A percentile compares a stretch with the other conserved stretches of the same genome.
Conservation (phyloP, 2,888 invertebrate genomes). For the Agrotis exclamationis region DNA sequence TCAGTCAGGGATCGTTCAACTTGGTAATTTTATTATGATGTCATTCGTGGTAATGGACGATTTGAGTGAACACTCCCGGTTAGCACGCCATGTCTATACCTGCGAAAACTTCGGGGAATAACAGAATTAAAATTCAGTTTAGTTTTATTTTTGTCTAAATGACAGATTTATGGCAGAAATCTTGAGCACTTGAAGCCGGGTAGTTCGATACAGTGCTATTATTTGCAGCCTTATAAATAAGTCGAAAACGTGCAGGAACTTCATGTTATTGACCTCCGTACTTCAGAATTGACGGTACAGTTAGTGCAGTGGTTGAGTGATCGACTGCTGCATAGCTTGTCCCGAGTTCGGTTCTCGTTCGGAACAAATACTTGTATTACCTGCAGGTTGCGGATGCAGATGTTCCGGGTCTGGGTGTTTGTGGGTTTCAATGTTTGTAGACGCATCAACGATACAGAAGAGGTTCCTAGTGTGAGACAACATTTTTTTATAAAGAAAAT, state of each 20-base stretch:
- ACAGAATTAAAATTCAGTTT: constrained; percentile 25
- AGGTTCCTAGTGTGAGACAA: no score
- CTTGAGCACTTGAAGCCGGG: neutral
- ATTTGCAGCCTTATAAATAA: neutral
- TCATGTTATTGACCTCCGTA: neutral
- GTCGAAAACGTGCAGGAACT: neutral
- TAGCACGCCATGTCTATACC: constrained; percentile 34
- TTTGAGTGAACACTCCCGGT: constrained; percentile 38
- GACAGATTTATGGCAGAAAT: neutral
- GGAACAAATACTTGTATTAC: no score
- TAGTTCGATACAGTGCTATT: neutral
- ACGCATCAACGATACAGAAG: no score
- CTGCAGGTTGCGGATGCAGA: no score
- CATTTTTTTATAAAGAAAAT: no score
- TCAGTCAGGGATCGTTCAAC: constrained; percentile 67
- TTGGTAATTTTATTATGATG: constrained; percentile 73
- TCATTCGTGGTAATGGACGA: constrained; percentile 64
- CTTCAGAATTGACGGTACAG: neutral
- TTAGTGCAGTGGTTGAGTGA: no score
- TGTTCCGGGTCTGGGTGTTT: no score
- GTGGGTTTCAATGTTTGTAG: no score
- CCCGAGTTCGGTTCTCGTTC: no score
- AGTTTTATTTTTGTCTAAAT: constrained; percentile 15
- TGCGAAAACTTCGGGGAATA: constrained; percentile 32
- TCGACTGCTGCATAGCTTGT: no score